Conservation (phyloP, 2,797 vertebrate species). For the Pelodytes ibericus region DNA sequence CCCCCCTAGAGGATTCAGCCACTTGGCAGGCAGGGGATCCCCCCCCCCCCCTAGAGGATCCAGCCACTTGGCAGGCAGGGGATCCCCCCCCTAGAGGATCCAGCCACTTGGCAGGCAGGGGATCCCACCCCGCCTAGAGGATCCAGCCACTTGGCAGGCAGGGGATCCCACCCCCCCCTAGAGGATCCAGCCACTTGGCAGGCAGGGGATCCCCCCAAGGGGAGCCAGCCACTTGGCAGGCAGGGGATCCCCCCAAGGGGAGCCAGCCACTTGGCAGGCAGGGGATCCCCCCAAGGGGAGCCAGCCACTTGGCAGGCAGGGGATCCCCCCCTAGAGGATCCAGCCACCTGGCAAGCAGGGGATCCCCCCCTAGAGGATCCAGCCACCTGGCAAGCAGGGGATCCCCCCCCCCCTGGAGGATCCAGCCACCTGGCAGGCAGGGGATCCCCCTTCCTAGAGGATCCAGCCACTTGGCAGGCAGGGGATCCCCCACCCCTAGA, state of each 20-base stretch:
- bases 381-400: too few relatives aligned
- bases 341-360: not conserved
- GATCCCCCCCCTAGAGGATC: too few relatives aligned
- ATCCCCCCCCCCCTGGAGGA: too few relatives aligned
- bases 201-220: not conserved
- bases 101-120: not conserved
- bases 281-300: not conserved
- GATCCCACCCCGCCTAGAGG: not conserved
- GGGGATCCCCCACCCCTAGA: not conserved
- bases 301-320: constrained; percentile 13
- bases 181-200: not conserved
- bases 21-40: too few relatives aligned
- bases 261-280: not conserved
- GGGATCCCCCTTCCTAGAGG: not conserved
- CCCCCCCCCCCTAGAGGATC: too few relatives aligned
- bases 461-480: not conserved
- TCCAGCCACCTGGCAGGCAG: not conserved
- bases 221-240: not conserved
- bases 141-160: not conserved
- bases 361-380: too few relatives aligned
- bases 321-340: constrained; percentile 10
- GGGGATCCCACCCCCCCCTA: not conserved
- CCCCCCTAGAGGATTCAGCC: too few relatives aligned
- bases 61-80: too few relatives aligned
- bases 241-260: not conserved